Evolutionary conservation across 2,888 invertebrate genomes (phyloP), one percentile per base, ranked within the genome.

Genomic region (Acronicta psi): DNA sequence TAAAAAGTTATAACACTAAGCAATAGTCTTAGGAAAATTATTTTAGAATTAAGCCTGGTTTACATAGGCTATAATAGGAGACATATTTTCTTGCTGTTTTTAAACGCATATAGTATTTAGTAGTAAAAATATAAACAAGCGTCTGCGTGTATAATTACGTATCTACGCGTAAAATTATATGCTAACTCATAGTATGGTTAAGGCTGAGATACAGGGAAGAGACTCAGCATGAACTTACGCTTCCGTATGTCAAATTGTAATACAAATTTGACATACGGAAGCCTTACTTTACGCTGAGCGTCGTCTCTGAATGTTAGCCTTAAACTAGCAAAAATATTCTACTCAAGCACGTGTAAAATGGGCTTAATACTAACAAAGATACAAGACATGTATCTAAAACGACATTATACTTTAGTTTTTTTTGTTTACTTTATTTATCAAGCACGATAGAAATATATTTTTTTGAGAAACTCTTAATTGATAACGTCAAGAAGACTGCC

Each of bases 371-470:
- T 55, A 50, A 49, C 11, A 49, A 64, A 50, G 65, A 64, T 65
- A 64, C 57, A 36, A 58, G 40, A 49, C 23, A 25, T 49, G 71
- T 70, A 65, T 64, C 71, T 36, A 45, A 45, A 63, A 38, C 54
- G 56, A 70, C 65, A 54, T 68, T 47, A 44, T 63, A 60, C 46
- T 62, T 37, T 62, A 41, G 40, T 69, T 63, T 47, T 47, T 67
- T 61, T 64, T 51, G 18, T 46, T 40, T 62, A 17, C 10, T 20
- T 47, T 45, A 17, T 7, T 45, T 69, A 55, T 69, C 47, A 54
- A 69, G 70, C 64, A 55, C 70, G 64, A 69, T 54, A 45, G 43
- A 54, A 69, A 8, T 14, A 53, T 69, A 61, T 69, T 69, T 64
- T 65, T 69, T 49, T 69, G 64, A 55, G 63, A 63, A 49, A 31